Evolutionary conservation across 1,140 invertebrate species (phyloP), one percentile per base, ranked within the genome.

Genomic region (Papilio dardanus): DNA sequence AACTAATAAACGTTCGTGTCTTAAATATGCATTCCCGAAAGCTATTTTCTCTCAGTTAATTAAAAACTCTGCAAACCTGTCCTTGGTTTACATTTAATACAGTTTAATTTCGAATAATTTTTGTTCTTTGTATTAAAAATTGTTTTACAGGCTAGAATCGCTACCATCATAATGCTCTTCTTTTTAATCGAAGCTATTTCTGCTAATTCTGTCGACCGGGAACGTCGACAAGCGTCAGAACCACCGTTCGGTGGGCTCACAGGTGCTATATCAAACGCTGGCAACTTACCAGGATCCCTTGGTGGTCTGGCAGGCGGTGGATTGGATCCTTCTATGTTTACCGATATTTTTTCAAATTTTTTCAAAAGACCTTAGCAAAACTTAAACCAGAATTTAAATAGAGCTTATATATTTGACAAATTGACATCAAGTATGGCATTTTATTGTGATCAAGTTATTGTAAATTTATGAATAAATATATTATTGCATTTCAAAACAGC

Each of bases 141-240:
- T 12, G 16, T 14, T 62, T 62, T 14, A 10, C 24, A 62, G 54
- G 3, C 30, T 14, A 28, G 16, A 62, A 62, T 62, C 12, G 3
- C 24, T 14, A 30, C 54, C 28, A 62, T 62, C 24, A 62, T 62
- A 62, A 62, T 62, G 54, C 24, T 62, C 30, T 62, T 62, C 54
- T 62, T 62, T 7, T 30, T 62, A 62, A 62, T 62, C 30, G 54
- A 62, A 62, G 54, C 54, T 16, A 28, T 62, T 4, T 62, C 54
- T 62, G 24, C 24, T 1, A 30, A 28, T 28, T 5, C 54, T 14
- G 30, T 62, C 30, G 12, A 62, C 19, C 24, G 54, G 54, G 24
- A 62, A 28, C 54, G 54, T 28, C 54, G 54, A 14, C 54, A 62
- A 62, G 24, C 30, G 12, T n/a, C 24, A 62, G 21, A 30, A 1